Base-by-base conservation (phyloP, 1,140 invertebrate species). In the Polypedilum pembai region DNA sequence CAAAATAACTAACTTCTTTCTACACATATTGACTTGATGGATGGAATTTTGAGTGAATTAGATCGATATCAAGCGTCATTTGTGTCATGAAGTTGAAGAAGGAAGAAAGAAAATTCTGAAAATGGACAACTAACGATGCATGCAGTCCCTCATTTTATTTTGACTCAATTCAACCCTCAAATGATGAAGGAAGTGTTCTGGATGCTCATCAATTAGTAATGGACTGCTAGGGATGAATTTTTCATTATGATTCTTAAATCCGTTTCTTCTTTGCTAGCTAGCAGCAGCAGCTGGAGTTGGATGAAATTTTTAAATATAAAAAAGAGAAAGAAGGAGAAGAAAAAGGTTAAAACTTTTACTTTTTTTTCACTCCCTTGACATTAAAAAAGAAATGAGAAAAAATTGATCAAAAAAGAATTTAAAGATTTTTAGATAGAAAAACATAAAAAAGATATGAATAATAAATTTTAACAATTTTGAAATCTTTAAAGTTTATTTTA, bases 201-300 rank as follows among this genome's bases (percentile, higher is more conserved):
- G 45, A 56, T 56, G 45, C n/a, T 56, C 45, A 56, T 56, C 45
- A 56, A 56, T 56, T 56, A 56, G 45, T 56, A 56, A 56, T 56
- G 45, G n/a, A 56, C 12, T 56, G 12, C 10, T 56, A n/a, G 45
- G 12, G 8, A 56, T 56, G 10, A 56, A 56, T 56, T 56, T 56
- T 56, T 56, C 45, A 56, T 56, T n/a, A 56, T 15, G 3, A 56
- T 56, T n/a, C n/a, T 56, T n/a, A 12, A 15, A 56, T 56, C n/a
- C 45, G 15, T 8, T 15, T n/a, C n/a, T n/a, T n/a, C n/a, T n/a
- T n/a, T n/a, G n/a, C 45, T 33, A 3, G 24, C 8, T 12, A 56
- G n/a, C 45, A n/a, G 41, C 8, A 56, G 12, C 45, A 56, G 4
- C n/a, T 15, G 41, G 45, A 56, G 24, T 15, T 56, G 45, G 12